Evolutionary conservation across 2,797 vertebrate species (phyloP), one percentile per base, ranked within the genome.

Genomic region (Protonibea diacanthus): DNA sequence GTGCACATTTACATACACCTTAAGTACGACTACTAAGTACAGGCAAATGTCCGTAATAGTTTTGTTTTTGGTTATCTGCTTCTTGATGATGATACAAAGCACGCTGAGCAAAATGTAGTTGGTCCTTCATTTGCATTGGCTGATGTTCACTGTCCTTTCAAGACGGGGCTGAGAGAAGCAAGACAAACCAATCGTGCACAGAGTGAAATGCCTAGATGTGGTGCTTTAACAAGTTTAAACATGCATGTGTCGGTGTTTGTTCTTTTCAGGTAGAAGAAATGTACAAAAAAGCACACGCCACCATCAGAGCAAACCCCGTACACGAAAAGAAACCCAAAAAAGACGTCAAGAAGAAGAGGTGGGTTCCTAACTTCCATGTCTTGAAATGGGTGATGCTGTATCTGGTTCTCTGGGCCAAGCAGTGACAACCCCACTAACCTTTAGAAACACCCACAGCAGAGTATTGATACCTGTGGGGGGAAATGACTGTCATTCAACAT

Each of bases 281-380:
- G 96, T 99, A 98, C 88, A 98, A 97, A 92, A 99, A 99, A 94
- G 98, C 98, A 45, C 98, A 99, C 73, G 83, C 96, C 69, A 83
- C 88, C 84, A 99, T 99, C 92, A 94, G 98, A 85, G 96, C 96
- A 49, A 99, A 98, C 84, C 98, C 98, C 23, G 91, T 96, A 12
- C 97, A 98, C 56, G 97, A 97, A 94, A 98, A 97, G 97, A 99
- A 99, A 89, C 97, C 97, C 6, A 95, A 97, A 87, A 97, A 92
- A 94, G 97, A 98, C 63, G 93, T 99, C 58, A 98, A 97, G 90
- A 98, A 98, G 94, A 99, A 99, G 95, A 98, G 98, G 98, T 99
- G 91, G 18, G 94, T 82, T 66, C 45, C 23, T 51, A 0, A 11
- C 23, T 70, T 75, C 1, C 1, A 2, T 5, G 8, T 44, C 18